A percentile compares a stretch with the other conserved stretches of the same genome.
Conservation (phyloP, 2,888 invertebrate genomes). For the Conus canariensis region DNA sequence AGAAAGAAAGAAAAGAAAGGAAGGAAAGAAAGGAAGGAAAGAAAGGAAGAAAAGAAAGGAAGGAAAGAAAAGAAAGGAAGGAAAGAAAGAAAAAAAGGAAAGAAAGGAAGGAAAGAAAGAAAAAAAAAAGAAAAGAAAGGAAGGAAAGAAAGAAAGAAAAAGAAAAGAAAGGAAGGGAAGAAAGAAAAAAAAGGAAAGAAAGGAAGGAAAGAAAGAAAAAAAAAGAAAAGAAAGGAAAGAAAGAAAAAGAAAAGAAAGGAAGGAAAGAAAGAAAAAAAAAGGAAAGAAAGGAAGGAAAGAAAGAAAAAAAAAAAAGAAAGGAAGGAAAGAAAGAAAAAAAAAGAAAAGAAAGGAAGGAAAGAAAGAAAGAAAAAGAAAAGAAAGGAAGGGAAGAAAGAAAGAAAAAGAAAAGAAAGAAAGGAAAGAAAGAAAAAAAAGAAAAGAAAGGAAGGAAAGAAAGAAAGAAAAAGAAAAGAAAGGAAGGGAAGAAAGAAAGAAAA, state of each 20-base stretch:
- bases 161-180: not conserved
- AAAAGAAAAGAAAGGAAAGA: not conserved
- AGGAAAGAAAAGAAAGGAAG: not conserved
- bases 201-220: not conserved
- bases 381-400: not conserved
- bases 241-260: not conserved
- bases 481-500: not conserved
- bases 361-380: not conserved
- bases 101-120: not conserved
- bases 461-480: not conserved
- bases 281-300: not conserved
- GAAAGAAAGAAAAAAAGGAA: not conserved
- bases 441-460: not conserved
- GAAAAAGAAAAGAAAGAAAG: not conserved
- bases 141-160: not conserved
- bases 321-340: not conserved
- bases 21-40: not conserved
- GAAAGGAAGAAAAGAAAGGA: not conserved
- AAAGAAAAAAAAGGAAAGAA: not conserved
- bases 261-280: not conserved
- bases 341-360: not conserved
- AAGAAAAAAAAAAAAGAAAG: not conserved
- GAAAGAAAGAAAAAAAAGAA: not conserved
- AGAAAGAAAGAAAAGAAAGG: not conserved
- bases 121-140: not conserved